A percentile compares a stretch with the other conserved stretches of the same genome.
These are phyloP conservation scores for Mandrillus leucophaeus DNA, from an alignment of 2,113 vertebrate genomes.

Conservation along the genomic window DNA sequence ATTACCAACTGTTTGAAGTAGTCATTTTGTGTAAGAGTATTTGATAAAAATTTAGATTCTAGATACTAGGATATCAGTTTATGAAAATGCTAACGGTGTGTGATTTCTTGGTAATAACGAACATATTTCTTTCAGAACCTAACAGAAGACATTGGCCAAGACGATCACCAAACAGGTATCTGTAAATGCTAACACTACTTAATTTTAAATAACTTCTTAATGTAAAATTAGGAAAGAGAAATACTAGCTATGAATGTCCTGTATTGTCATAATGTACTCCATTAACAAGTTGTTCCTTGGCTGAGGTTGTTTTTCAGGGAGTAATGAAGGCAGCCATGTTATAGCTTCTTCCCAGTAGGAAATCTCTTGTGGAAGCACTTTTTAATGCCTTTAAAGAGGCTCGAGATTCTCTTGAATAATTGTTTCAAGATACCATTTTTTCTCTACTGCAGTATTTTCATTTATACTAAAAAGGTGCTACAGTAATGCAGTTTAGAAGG, in stretches of 20 bases:
- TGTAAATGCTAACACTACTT: slow-evolving; percentile 33
- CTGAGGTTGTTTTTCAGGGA: neutral
- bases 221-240: neutral
- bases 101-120: slow-evolving; percentile 72
- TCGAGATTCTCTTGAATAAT: neutral
- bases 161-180: slow-evolving; percentile 96
- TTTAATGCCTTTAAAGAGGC: neutral
- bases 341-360: neutral
- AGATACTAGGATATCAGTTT: neutral
- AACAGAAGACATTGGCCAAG: slow-evolving; percentile 97
- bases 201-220: slow-evolving; percentile 9
- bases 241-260: neutral
- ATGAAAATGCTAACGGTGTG: slow-evolving; percentile 33
- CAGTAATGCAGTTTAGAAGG: neutral
- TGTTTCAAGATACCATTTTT: neutral
- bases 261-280: neutral
- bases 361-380: neutral
- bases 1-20: slow-evolving; percentile 41
- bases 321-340: neutral
- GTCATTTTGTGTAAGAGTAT: slow-evolving; percentile 40
- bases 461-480: neutral
- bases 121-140: slow-evolving; percentile 90
- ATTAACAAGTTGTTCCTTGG: neutral
- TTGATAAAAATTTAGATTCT: slow-evolving; percentile 49
- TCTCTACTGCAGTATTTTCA: neutral